A percentile compares a stretch with the other conserved stretches of the same genome.
phyloP scores from a whole-genome alignment of 2,797 vertebrate genomes.

The Semotilus atromaculatus region DNA sequence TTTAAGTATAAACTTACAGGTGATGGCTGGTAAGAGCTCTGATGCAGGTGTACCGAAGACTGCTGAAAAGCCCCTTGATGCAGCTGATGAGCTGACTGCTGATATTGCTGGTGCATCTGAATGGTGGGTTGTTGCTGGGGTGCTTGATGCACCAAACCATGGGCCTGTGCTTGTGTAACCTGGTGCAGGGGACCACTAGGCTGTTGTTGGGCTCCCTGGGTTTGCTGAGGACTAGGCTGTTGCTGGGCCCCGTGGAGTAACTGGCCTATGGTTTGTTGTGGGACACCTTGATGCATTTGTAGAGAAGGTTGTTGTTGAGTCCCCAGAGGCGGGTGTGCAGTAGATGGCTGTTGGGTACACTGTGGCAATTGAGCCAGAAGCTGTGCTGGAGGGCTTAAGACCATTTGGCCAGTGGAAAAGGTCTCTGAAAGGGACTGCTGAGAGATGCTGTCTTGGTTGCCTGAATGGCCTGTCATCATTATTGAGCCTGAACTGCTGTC shows the following conservation, averaged over 20 bases:
- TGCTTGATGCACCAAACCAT: constrained; percentile 45
- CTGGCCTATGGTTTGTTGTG: constrained; percentile 42
- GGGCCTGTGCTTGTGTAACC: constrained; percentile 34
- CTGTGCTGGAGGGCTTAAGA: constrained; percentile 85
- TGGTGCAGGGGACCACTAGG: constrained; percentile 34
- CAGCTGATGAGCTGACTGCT: constrained; percentile 59
- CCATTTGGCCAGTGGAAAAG: constrained; percentile 75
- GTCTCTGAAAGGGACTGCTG: constrained; percentile 85
- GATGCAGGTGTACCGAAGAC: constrained; percentile 52
- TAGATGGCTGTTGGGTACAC: constrained; percentile 17
- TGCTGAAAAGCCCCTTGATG: constrained; percentile 64
- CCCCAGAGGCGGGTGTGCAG: constrained; percentile 36
- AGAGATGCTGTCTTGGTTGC: constrained; percentile 86
- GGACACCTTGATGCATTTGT: constrained; percentile 62
- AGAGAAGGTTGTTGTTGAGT: constrained; percentile 37
- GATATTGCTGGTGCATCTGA: constrained; percentile 60
- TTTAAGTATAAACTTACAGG: constrained; percentile 70
- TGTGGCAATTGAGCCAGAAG: constrained; percentile 54
- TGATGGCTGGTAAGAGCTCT: constrained; percentile 66
- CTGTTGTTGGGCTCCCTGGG: constrained; percentile 46
- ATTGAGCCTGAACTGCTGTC: constrained; percentile 86
- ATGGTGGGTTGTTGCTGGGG: constrained; percentile 51
- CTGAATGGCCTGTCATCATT: constrained; percentile 85
- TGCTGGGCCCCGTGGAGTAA: constrained; percentile 39
- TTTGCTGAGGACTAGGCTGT: constrained; percentile 26